Conservation (phyloP, 2,113 vertebrate species). For the Sorex araneus region DNA sequence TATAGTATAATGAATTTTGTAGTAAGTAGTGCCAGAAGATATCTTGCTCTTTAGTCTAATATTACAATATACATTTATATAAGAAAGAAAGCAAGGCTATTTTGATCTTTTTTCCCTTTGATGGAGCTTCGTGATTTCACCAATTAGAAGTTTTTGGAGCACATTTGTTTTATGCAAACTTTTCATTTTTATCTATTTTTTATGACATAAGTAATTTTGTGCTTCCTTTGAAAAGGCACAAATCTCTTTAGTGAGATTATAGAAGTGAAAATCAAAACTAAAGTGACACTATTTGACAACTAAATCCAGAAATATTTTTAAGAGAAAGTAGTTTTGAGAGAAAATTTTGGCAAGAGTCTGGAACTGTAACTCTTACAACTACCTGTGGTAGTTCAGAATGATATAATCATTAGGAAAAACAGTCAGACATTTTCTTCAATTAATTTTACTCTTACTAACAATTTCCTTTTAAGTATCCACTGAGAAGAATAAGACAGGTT, state of each 20-base stretch:
- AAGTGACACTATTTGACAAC: fast-evolving
- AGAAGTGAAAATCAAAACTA: not conserved
- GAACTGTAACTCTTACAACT: not conserved
- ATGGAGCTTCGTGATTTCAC: not conserved
- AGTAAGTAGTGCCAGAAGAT: not conserved
- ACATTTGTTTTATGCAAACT: conserved; percentile 17
- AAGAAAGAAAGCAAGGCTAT: not conserved
- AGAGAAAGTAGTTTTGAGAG: not conserved
- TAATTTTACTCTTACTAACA: conserved; percentile 7
- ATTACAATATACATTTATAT: not conserved
- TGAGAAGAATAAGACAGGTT: conserved; percentile 18
- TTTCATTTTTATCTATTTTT: not conserved
- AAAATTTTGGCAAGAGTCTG: not conserved
- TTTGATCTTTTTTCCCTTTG: not conserved
- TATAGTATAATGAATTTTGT: too few relatives aligned
- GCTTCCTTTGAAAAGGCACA: too few relatives aligned
- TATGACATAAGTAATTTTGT: not conserved
- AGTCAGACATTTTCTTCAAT: conserved; percentile 9
- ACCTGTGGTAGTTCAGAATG: not conserved
- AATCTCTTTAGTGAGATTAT: not conserved
- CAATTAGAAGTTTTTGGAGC: not conserved
- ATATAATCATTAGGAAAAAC: not conserved
- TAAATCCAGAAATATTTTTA: not conserved
- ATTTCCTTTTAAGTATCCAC: not conserved
- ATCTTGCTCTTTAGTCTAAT: not conserved